Percentiles rank a stretch among this genome's conserved stretches.
These are phyloP conservation scores for Gila robusta DNA, from an alignment of 2,797 vertebrate species.

Conservation along the genomic window DNA sequence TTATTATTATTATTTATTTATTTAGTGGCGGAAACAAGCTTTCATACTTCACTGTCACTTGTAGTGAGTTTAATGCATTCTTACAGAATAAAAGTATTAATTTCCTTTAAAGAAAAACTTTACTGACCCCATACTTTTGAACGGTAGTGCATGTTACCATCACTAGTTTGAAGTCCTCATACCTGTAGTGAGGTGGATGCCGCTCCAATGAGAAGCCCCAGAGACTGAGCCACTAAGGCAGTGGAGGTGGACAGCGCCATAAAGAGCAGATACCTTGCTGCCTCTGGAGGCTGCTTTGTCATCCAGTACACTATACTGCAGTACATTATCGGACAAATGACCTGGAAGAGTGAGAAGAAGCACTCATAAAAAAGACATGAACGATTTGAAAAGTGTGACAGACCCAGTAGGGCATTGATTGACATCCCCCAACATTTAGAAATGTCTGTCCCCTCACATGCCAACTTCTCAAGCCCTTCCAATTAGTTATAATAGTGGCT, in stretches of 20 bases:
- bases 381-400: not conserved
- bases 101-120: not conserved
- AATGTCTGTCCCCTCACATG: not conserved
- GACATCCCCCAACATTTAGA: not conserved
- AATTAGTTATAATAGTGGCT: no score
- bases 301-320: slow-evolving; percentile 99
- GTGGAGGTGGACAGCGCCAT: slow-evolving; percentile 93
- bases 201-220: slow-evolving; percentile 95
- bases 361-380: not conserved
- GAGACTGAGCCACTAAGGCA: slow-evolving; percentile 93
- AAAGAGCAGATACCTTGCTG: slow-evolving; percentile 91
- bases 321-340: slow-evolving; percentile 94
- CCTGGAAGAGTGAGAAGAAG: slow-evolving; percentile 72
- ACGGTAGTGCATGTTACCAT: not conserved
- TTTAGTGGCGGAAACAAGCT: no score
- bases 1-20: no score
- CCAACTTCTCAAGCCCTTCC: not conserved
- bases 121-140: no score
- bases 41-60: not conserved
- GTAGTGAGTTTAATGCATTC: not conserved
- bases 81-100: not conserved
- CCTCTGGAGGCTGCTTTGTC: slow-evolving; percentile 95
- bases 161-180: slow-evolving; percentile 19
- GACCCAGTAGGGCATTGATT: not conserved
- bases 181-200: slow-evolving; percentile 97